Evolutionary conservation across 2,888 invertebrate genomes (phyloP), one percentile per base, ranked within the genome.

Genomic region (Drosophila austrosaltans): DNA sequence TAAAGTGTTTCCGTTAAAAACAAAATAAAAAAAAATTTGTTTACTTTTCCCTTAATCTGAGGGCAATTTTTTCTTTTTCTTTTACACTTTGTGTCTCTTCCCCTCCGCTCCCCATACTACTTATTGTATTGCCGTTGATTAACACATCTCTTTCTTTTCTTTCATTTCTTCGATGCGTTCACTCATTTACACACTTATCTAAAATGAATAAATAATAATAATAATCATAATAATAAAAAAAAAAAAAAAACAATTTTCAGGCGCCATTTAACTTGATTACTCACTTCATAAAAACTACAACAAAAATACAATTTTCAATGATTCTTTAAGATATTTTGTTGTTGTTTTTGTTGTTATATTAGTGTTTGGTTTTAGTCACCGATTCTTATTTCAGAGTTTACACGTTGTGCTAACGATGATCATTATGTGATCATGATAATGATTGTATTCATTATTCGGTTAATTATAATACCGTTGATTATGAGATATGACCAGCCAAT

Each of bases 181-280:
- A 32, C 30, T 42, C 16, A 30, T 61, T 39, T 67, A 36, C 71
- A 42, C 54, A 67, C 67, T 82, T 82, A 82, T 82, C 79, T 57
- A 30, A 42, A 72, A 82, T 73, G 69, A 66, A 57, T 57, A 36
- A 57, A 57, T 12, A 48, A 48, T 48, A 22, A 48, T 20, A 48
- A 42, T 58, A 71, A 74, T 30, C 5, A 30, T 30, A 30, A 30
- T 30, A 4, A 30, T 5, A 30, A 30, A 5, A 30, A 30, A 1
- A 28, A 28, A 71, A 25, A 36, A 42, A 53, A 22, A 39, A 39
- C 30, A 4, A 39, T 39, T 39, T 66, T 20, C 72, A 64, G 89
- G 82, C 89, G 82, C 85, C 88, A 82, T 77, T 87, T 68, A 72
- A 84, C 70, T 63, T 63, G 77, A 84, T 89, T 83, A 83, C 82